Evolutionary conservation across 2,797 vertebrate genomes (phyloP).

Genomic region (Cheirogaleus major): DNA sequence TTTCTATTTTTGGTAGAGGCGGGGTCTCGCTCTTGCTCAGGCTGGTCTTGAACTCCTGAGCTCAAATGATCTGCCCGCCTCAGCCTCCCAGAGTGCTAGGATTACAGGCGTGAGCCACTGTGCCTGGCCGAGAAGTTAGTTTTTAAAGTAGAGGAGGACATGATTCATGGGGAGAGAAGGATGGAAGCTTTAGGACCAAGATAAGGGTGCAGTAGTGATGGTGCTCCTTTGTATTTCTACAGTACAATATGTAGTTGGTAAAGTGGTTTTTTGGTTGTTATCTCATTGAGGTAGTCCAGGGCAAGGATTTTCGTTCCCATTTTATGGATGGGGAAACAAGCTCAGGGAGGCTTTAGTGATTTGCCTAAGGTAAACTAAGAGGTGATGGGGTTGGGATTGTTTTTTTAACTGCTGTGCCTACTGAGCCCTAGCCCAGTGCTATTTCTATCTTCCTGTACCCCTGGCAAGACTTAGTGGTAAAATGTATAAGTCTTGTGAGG

Average conservation of each 20-base stretch:
- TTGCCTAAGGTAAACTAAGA: not conserved
- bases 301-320: not conserved
- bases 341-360: not conserved
- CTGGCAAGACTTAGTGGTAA: not conserved
- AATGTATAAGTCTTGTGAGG: not conserved
- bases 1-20: too few species aligned
- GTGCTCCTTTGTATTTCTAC: not conserved
- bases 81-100: too few species aligned
- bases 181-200: not conserved
- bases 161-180: not conserved
- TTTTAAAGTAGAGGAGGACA: not conserved
- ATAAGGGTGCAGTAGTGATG: accelerated
- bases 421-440: not conserved
- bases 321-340: not conserved
- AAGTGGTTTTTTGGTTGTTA: not conserved
- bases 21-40: too few species aligned
- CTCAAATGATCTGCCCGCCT: too few species aligned
- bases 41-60: too few species aligned
- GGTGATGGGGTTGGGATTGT: not conserved
- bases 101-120: too few species aligned
- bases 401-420: not conserved
- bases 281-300: not conserved
- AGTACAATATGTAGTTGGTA: not conserved
- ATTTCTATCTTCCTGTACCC: not conserved
- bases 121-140: not conserved